phyloP scores from a whole-genome alignment of 2,113 vertebrate species.

The Brachirus orientalis region DNA sequence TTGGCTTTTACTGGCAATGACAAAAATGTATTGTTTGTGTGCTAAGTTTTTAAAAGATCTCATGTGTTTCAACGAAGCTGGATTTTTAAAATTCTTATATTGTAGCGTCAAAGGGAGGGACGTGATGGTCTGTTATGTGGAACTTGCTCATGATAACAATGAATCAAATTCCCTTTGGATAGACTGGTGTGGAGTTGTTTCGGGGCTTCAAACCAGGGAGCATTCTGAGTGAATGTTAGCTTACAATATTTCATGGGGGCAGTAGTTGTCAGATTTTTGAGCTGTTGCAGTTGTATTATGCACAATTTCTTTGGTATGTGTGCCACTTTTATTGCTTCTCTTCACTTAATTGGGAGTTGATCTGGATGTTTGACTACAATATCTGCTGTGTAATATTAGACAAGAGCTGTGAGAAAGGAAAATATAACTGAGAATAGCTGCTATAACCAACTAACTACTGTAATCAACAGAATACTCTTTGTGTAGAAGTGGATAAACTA shows the following conservation, averaged over 20 bases:
- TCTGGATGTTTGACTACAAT: neutral
- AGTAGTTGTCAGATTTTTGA: neutral
- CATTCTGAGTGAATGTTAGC: neutral
- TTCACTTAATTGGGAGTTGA: too few relatives aligned
- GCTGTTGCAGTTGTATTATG: too few relatives aligned
- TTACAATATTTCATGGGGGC: neutral
- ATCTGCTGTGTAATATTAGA: neutral
- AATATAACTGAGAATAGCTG: neutral
- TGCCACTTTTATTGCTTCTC: too few relatives aligned
- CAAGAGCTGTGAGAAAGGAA: neutral
- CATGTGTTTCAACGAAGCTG: constrained; percentile 26
- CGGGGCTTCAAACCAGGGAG: neutral
- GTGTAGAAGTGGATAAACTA: too few relatives aligned
- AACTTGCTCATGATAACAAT: neutral
- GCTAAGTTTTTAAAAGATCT: constrained; percentile 56
- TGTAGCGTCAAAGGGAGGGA: neutral
- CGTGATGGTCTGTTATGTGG: neutral
- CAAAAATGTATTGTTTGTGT: constrained; percentile 58
- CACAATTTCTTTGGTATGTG: too few relatives aligned
- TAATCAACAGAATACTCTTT: too few relatives aligned
- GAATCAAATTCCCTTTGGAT: constrained; percentile 5
- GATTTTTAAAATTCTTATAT: constrained; percentile 15
- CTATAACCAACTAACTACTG: too few relatives aligned
- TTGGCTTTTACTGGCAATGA: constrained; percentile 50
- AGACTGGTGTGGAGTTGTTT: neutral